These are phyloP conservation scores for Perca fluviatilis DNA, from an alignment of 2,113 vertebrate genomes.

Conservation along the genomic window DNA sequence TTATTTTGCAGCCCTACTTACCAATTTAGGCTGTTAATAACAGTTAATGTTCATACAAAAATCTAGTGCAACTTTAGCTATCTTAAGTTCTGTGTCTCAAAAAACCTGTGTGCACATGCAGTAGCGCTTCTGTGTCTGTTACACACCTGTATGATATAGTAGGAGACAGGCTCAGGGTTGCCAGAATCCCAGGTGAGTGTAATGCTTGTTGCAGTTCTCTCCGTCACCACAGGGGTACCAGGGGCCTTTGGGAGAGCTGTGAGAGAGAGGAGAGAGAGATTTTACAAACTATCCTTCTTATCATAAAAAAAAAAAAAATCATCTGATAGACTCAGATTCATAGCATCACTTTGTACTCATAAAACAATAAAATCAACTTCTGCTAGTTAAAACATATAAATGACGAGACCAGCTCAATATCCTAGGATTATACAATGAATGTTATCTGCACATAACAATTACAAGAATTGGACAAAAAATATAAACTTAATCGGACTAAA, in stretches of 20 bases:
- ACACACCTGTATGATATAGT: conserved; percentile 90
- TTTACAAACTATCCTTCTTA: neutral
- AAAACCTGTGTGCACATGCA: neutral
- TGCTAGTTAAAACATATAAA: neutral
- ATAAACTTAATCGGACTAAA: neutral
- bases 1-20: conserved; percentile 32
- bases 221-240: conserved; percentile 93
- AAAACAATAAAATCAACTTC: neutral
- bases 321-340: neutral
- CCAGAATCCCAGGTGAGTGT: conserved; percentile 99
- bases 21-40: conserved; percentile 24
- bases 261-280: neutral
- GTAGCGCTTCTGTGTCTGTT: neutral
- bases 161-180: conserved; percentile 97
- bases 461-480: conserved; percentile 3
- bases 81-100: neutral
- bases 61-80: neutral
- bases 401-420: neutral
- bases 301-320: neutral
- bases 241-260: conserved; percentile 96
- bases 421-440: neutral
- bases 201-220: conserved; percentile 98
- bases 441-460: conserved; percentile 2
- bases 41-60: conserved; percentile 23
- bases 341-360: neutral